Evolutionary conservation across 1,140 invertebrate genomes (phyloP).

Genomic region (Pseudomyrmex concolor): DNA sequence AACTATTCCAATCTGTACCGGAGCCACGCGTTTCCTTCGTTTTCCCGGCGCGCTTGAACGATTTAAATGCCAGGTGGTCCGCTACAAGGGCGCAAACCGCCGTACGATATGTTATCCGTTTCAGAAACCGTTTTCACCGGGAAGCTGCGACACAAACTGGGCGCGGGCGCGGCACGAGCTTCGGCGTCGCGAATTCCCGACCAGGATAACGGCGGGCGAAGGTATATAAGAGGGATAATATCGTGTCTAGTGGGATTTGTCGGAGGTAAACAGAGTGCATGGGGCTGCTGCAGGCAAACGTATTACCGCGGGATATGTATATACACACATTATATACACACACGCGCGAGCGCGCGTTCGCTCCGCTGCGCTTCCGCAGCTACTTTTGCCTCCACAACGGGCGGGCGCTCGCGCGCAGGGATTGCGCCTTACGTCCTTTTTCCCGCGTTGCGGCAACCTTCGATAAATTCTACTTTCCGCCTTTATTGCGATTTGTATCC

Average conservation of each 20-base stretch:
- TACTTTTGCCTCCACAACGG: slow-evolving; percentile 39
- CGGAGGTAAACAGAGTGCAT: slow-evolving; percentile 73
- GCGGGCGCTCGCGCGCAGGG: not conserved
- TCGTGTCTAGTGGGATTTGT: slow-evolving; percentile 76
- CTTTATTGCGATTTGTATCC: slow-evolving; percentile 56
- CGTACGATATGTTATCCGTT: slow-evolving; percentile 63
- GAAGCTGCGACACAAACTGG: slow-evolving; percentile 37
- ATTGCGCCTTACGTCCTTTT: slow-evolving; percentile 30
- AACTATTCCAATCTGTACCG: slow-evolving; percentile 16
- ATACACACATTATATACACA: slow-evolving; percentile 18
- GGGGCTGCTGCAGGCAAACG: slow-evolving; percentile 71
- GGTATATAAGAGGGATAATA: slow-evolving; percentile 75
- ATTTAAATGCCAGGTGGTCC: slow-evolving; percentile 65
- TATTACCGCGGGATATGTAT: slow-evolving; percentile 70
- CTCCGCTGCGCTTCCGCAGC: not conserved
- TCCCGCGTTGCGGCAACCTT: not conserved
- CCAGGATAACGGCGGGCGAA: slow-evolving; percentile 62
- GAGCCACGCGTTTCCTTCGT: not conserved
- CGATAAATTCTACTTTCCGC: slow-evolving; percentile 39
- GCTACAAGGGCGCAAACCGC: slow-evolving; percentile 66
- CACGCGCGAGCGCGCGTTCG: not conserved
- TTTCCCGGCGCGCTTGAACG: slow-evolving; percentile 31
- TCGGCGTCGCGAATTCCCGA: slow-evolving; percentile 51
- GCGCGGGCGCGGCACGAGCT: slow-evolving; percentile 1
- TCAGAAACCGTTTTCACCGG: slow-evolving; percentile 56